Evolutionary conservation across 2,888 invertebrate species (phyloP).

Genomic region (Leptinotarsa tumamoca): DNA sequence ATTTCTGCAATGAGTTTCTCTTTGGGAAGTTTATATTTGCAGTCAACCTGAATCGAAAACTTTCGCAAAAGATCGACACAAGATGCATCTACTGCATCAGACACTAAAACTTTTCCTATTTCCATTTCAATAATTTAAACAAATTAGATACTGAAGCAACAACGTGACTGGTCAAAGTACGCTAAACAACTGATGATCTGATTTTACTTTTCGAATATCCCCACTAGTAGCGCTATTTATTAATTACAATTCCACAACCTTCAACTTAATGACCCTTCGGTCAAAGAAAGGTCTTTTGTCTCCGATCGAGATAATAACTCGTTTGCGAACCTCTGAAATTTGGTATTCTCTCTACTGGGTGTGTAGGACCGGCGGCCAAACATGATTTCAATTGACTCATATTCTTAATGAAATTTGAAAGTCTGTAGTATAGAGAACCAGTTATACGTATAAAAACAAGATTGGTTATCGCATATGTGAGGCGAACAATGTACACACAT

Average conservation of each 20-base stretch:
- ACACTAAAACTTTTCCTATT: constrained; percentile 81
- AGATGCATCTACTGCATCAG: constrained; percentile 90
- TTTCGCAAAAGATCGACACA: constrained; percentile 85
- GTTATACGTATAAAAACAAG: too few species aligned
- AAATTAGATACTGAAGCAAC: background rate
- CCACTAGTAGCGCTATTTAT: background rate
- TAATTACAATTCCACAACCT: constrained; percentile 6
- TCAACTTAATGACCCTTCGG: constrained; percentile 5
- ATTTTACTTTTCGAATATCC: background rate
- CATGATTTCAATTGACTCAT: too few species aligned
- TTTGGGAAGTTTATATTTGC: constrained; percentile 81
- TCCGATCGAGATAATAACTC: constrained; percentile 1
- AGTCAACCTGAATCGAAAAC: constrained; percentile 83
- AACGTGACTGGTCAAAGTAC: background rate
- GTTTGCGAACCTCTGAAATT: background rate
- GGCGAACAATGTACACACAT: too few species aligned
- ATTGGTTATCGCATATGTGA: too few species aligned
- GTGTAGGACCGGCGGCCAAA: background rate
- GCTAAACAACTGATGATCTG: constrained; percentile 4
- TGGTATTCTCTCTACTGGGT: background rate
- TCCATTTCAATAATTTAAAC: constrained; percentile 1
- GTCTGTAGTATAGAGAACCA: too few species aligned
- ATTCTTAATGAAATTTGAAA: too few species aligned
- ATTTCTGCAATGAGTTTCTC: constrained; percentile 86
- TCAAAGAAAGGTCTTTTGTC: background rate